phyloP scores from a whole-genome alignment of 2,797 vertebrate genomes.

The Bovichtus diacanthus region DNA sequence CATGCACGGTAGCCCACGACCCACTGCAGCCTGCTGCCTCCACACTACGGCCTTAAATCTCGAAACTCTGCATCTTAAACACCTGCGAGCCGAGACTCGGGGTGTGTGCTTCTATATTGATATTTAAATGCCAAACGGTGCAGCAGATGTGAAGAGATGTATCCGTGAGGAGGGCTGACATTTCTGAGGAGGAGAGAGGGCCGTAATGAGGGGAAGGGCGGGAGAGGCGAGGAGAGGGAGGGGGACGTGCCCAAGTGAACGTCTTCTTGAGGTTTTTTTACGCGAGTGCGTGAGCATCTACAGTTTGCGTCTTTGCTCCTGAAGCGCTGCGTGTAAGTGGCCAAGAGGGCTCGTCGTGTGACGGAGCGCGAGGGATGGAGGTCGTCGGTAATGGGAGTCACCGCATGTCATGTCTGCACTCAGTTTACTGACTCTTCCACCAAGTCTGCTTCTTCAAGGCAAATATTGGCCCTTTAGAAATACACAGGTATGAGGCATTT shows the following conservation, averaged over 20 bases:
- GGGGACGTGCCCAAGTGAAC: not conserved
- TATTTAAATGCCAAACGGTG: slow-evolving; percentile 70
- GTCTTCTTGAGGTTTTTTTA: no score
- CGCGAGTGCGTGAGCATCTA: not conserved
- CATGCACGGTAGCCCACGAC: not conserved
- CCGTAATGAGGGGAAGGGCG: slow-evolving; percentile 30
- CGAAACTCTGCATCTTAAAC: slow-evolving; percentile 33
- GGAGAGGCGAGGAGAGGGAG: not conserved
- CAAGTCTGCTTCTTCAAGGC: not conserved
- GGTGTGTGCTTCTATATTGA: slow-evolving; percentile 18
- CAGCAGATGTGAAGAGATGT: slow-evolving; percentile 29
- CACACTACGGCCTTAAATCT: not conserved
- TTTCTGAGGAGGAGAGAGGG: slow-evolving; percentile 49
- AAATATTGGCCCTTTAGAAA: not conserved
- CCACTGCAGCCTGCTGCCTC: not conserved
- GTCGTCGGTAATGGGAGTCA: slow-evolving; percentile 46
- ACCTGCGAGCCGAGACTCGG: slow-evolving; percentile 19
- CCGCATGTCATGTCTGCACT: slow-evolving; percentile 19
- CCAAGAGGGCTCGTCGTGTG: slow-evolving; percentile 35
- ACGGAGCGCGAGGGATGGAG: slow-evolving; percentile 26
- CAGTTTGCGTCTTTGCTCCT: not conserved
- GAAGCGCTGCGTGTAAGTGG: not conserved
- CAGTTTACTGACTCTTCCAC: not conserved
- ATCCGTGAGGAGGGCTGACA: slow-evolving; percentile 52
- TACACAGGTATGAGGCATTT: not conserved